Evolutionary conservation across 2,113 vertebrate genomes (phyloP), one percentile per base, ranked within the genome.

Genomic region (Osmerus mordax): DNA sequence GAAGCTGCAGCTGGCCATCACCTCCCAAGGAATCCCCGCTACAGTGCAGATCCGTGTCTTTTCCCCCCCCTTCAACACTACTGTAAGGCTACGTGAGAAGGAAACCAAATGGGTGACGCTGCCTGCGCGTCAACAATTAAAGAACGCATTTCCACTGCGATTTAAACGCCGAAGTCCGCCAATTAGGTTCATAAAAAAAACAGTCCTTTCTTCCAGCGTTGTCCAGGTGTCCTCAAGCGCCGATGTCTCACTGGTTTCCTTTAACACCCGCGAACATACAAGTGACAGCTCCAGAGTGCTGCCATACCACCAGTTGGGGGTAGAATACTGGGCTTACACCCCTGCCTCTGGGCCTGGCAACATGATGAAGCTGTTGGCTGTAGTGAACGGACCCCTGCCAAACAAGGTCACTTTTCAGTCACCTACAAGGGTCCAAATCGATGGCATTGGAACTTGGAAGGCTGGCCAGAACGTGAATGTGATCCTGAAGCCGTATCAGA

Each of bases 211-310:
- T 0, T 75, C 63, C 0, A 15, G 25, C 32, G 78, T 76, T 0
- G 80, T 87, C 13, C 65, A 18, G 7, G 69, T 87, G 67, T 65
- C 72, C 15, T 85, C 85, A 5, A 56, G 70, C 25, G 54, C 70
- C 2, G 70, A 76, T 21, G 76, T 87, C 68, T 71, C 81, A 1
- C 72, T 87, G 65, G 79, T 85, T 53, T 58, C 83, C 16, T 79
- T 78, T 36, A 71, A 85, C 65, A 25, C 66, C 12, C 78, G 78
- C 16, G 14, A 15, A 2, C 16, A 0, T 21, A 74, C 66, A 0
- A 71, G 79, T 25, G 85, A 85, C 68, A 74, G 74, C 65, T 78
- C 75, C 59, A 78, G 82, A 65, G 72, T 87, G 7, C 63, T 75
- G 25, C 85, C 85, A 0, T 63, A 55, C 16, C 52, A 32, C 4